Base-by-base conservation (phyloP, 2,797 vertebrate genomes). In the Eremophila alpestris region DNA sequence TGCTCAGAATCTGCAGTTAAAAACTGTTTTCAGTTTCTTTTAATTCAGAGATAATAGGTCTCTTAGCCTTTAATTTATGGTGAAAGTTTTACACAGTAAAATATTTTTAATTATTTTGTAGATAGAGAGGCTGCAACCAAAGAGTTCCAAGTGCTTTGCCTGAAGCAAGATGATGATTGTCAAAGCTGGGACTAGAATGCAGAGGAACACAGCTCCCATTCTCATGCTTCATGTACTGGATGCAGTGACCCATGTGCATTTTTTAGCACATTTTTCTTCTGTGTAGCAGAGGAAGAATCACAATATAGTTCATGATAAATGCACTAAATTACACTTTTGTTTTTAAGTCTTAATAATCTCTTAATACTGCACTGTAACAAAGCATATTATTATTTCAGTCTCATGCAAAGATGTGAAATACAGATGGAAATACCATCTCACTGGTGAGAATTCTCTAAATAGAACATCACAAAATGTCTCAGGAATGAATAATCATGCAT, bases 111-210 rank as follows among this genome's bases (percentile, higher is more conserved):
- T 85, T 78, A 59, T 93, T 95, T 92, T 55, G 48, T 45, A 85
- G 71, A n/a, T 43, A 54, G 68, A 89, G 56, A 65, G 74, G 34
- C 63, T 68, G 54, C 46, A 58, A 36, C 36, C 17, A 30, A 65
- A 51, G 76, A 78, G 55, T 91, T 93, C 71, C 60, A 79, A 94
- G 63, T 63, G 58, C 86, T 78, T 88, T 95, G 87, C 94, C 91
- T 59, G 76, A 76, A 95, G 96, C 87, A 75, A 94, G 79, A 64
- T 56, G 60, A 71, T 69, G 78, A 87, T 36, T 93, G 75, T 90
- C 90, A 92, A 62, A 87, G 83, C 65, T 63, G 52, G 82, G 76
- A 78, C 59, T 83, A 41, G 69, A 85, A 88, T 62, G 84, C 56
- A 63, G 78, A 92, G 36, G 54, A 92, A 26, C 69, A 85, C 32